Percentiles rank a stretch among this genome's conserved stretches.
phyloP scores from a whole-genome alignment of 2,888 invertebrate genomes.

The Nomada flava region DNA sequence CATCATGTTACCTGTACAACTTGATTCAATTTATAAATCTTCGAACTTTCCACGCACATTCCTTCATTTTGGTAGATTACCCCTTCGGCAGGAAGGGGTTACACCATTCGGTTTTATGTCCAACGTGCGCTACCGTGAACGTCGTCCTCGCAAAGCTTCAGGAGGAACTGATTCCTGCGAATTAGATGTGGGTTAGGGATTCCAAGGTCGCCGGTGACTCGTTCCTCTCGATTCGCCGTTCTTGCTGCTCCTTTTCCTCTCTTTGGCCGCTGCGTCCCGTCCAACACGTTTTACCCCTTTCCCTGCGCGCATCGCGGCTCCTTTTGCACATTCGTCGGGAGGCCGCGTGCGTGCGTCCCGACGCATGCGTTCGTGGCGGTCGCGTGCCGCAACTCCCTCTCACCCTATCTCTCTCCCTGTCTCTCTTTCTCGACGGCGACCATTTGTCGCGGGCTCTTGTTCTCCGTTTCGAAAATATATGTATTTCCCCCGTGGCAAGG shows the following conservation, averaged over 20 bases:
- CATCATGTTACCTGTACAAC: too few species aligned
- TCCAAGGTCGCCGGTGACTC: conserved; percentile 65
- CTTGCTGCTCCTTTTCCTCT: conserved; percentile 58
- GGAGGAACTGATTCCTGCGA: conserved; percentile 16
- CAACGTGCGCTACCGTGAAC: too few species aligned
- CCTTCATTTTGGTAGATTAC: too few species aligned
- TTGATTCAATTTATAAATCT: too few species aligned
- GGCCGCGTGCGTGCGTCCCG: conserved; percentile 50
- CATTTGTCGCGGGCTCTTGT: background rate
- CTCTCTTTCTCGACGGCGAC: conserved; percentile 8
- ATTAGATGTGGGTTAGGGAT: conserved; percentile 76
- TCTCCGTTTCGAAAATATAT: background rate
- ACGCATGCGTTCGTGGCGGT: conserved; percentile 63
- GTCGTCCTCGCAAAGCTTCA: too few species aligned
- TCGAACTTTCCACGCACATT: too few species aligned
- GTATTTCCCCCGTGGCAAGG: background rate
- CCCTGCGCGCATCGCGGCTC: conserved; percentile 22
- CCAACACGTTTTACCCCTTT: conserved; percentile 40
- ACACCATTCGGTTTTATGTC: too few species aligned
- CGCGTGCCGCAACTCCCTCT: conserved; percentile 75
- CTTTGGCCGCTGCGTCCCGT: conserved; percentile 47
- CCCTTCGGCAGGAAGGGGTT: too few species aligned
- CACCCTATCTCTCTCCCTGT: background rate
- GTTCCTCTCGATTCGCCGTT: conserved; percentile 36
- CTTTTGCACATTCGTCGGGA: conserved; percentile 27